A percentile compares a stretch with the other conserved stretches of the same genome.
These are phyloP conservation scores for Leucoptera coffeella DNA, from an alignment of 2,888 invertebrate genomes.

Conservation along the genomic window DNA sequence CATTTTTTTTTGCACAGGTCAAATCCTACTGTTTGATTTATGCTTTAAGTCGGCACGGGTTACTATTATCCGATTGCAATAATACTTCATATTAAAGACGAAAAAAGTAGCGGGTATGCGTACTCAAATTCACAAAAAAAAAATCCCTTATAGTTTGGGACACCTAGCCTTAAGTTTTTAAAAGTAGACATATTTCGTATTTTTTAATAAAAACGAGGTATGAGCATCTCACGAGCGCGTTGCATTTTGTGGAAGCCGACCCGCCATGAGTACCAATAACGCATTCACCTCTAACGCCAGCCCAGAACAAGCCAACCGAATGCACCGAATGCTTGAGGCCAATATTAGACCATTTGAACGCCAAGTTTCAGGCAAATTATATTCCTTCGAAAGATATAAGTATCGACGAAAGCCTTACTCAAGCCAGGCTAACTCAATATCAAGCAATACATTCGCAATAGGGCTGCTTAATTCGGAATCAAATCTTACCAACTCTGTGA, in stretches of 20 bases:
- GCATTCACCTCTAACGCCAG: slow-evolving; percentile 1
- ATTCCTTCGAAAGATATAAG: slow-evolving; percentile 5
- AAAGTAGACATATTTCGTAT: too few relatives aligned
- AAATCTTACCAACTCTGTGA: slow-evolving; percentile 10
- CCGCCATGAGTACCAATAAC: neutral
- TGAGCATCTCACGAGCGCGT: slow-evolving; percentile 2
- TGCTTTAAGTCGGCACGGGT: too few relatives aligned
- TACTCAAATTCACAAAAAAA: too few relatives aligned
- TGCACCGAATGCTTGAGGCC: slow-evolving; percentile 4
- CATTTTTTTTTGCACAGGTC: too few relatives aligned
- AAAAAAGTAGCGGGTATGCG: too few relatives aligned
- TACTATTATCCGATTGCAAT: too few relatives aligned
- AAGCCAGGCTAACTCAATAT: neutral
- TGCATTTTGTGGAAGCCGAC: slow-evolving; percentile 3
- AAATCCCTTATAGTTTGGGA: too few relatives aligned
- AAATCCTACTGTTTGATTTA: too few relatives aligned
- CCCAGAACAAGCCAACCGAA: slow-evolving; percentile 1
- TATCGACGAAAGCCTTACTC: slow-evolving; percentile 6
- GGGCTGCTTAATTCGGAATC: slow-evolving; percentile 8
- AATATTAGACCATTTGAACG: slow-evolving; percentile 4
- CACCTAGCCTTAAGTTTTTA: too few relatives aligned
- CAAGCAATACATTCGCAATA: slow-evolving; percentile 3
- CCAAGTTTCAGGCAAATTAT: slow-evolving; percentile 5
- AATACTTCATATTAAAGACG: too few relatives aligned
- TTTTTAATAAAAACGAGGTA: slow-evolving; percentile 3